Conservation (phyloP, 2,888 invertebrate species). For the Epistrophe eligans region DNA sequence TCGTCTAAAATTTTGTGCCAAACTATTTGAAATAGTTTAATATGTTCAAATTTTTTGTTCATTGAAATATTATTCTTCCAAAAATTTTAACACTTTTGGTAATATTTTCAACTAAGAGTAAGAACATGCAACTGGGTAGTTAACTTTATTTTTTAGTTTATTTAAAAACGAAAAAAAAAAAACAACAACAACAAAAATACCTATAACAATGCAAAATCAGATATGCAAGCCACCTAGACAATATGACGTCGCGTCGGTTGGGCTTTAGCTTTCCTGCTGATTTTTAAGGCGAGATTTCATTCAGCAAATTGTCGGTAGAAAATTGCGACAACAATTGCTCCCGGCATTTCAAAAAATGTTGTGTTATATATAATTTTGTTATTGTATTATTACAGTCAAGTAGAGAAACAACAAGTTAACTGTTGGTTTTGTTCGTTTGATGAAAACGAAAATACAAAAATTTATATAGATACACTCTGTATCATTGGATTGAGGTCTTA, state of each 20-base stretch:
- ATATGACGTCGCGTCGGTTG: constrained; percentile 56
- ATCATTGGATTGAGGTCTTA: background rate
- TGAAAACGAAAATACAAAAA: constrained; percentile 27
- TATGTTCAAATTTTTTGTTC: too few relatives aligned
- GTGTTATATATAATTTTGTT: background rate
- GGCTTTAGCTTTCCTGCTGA: constrained; percentile 39
- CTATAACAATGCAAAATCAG: constrained; percentile 61
- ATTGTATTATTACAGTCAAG: background rate
- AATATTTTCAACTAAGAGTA: background rate
- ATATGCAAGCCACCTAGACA: constrained; percentile 64
- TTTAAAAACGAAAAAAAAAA: constrained; percentile 21
- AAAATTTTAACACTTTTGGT: background rate
- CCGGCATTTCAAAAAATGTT: constrained; percentile 35
- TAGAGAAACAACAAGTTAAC: background rate
- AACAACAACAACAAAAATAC: too few relatives aligned
- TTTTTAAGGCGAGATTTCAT: constrained; percentile 58
- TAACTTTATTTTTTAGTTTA: background rate
- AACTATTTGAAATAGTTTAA: too few relatives aligned
- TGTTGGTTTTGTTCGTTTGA: background rate
- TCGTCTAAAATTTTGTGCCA: too few relatives aligned
- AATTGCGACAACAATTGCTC: constrained; percentile 56
- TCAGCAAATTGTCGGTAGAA: constrained; percentile 35
- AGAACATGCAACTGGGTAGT: background rate
- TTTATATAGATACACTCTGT: background rate
- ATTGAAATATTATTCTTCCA: background rate